These are phyloP conservation scores for Rhincodon typus DNA, from an alignment of 2,797 vertebrate genomes.

Conservation along the genomic window DNA sequence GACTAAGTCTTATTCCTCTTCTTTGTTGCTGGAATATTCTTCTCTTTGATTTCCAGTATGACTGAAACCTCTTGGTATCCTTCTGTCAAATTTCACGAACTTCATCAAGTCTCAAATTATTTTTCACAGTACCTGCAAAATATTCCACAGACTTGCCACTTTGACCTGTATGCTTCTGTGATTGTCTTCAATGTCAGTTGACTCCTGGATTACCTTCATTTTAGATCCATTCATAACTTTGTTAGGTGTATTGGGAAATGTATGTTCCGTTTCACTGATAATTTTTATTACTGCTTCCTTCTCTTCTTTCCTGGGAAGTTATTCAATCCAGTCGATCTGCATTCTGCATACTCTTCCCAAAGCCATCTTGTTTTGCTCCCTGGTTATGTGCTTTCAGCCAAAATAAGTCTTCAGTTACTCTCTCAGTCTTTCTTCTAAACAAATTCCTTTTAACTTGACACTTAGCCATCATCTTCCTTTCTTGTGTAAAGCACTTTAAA, in stretches of 20 bases:
- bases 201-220: not conserved
- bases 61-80: not conserved
- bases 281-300: not conserved
- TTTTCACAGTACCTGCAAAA: no score
- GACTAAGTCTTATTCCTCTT: not conserved
- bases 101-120: not conserved
- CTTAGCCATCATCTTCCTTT: not conserved
- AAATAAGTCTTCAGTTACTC: not conserved
- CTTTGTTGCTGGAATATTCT: not conserved
- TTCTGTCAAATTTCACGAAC: not conserved
- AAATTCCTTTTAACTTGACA: not conserved
- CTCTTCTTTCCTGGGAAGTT: not conserved
- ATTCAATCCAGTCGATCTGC: not conserved
- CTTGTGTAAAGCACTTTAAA: not conserved
- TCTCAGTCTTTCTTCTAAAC: not conserved
- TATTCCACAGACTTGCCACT: no score
- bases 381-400: not conserved
- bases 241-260: not conserved
- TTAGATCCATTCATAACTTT: not conserved
- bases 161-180: no score
- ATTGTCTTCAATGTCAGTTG: not conserved
- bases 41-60: not conserved
- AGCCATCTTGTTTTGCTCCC: not conserved
- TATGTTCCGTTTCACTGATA: not conserved
- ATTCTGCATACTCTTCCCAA: not conserved